A percentile compares a stretch with the other conserved stretches of the same genome.
These are phyloP conservation scores for Leptodactylus fuscus DNA, from an alignment of 2,113 vertebrate genomes.

Conservation along the genomic window DNA sequence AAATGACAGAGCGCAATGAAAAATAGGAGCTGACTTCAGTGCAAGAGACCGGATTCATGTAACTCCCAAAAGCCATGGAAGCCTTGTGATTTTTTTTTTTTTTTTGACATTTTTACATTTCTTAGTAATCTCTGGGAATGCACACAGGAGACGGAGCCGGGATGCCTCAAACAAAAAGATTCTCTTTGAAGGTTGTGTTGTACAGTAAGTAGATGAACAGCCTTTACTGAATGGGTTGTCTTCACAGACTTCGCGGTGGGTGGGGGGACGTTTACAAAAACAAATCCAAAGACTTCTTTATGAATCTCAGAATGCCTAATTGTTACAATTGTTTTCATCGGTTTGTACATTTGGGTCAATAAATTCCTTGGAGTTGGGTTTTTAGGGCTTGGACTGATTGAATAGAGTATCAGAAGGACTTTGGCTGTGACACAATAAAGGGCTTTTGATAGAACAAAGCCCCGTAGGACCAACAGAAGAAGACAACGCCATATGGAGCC, in stretches of 20 bases:
- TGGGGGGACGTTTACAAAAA: not conserved
- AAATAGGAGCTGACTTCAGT: slow-evolving; percentile 31
- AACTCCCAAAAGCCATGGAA: slow-evolving; percentile 28
- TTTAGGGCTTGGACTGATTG: no score
- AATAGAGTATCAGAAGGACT: no score
- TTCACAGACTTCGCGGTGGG: not conserved
- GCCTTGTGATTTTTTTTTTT: slow-evolving; percentile 5
- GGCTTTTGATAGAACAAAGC: not conserved
- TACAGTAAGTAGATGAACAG: not conserved
- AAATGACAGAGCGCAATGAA: slow-evolving; percentile 54
- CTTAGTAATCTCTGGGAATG: slow-evolving; percentile 27
- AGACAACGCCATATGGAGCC: not conserved
- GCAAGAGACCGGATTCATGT: not conserved
- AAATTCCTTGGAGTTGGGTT: not conserved
- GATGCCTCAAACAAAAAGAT: slow-evolving; percentile 31
- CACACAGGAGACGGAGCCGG: slow-evolving; percentile 20
- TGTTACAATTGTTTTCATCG: not conserved
- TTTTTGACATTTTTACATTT: slow-evolving; percentile 22
- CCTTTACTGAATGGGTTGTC: slow-evolving; percentile 4
- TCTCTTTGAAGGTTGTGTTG: slow-evolving; percentile 25
- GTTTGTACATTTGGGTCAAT: not conserved
- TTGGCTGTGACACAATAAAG: not conserved
- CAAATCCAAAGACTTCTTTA: not conserved
- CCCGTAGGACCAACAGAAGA: not conserved
- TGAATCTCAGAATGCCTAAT: not conserved